Evolutionary conservation across 1,140 invertebrate genomes (phyloP).

Genomic region (Bilobella aurantiaca): DNA sequence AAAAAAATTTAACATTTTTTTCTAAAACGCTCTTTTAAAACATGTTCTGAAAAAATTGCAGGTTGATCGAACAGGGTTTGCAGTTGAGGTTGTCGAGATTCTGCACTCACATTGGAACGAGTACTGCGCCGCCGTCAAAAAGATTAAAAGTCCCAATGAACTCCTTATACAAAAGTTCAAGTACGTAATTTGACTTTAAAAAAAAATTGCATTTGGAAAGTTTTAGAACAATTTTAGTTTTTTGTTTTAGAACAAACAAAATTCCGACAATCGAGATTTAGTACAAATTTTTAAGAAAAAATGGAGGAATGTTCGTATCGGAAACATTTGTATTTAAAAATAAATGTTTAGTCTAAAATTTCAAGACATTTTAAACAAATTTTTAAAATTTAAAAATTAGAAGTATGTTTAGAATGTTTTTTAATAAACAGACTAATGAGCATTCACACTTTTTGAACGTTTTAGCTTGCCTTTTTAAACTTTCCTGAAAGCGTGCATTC

Average conservation of each 20-base stretch:
- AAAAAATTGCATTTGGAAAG: neutral
- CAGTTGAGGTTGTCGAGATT: conserved; percentile 26
- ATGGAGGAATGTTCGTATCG: too few species aligned
- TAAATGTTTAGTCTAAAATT: too few species aligned
- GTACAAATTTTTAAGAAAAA: too few species aligned
- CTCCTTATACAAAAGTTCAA: conserved; percentile 15
- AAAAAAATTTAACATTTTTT: neutral
- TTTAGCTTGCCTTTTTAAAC: neutral
- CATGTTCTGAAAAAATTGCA: too few species aligned
- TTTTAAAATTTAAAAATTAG: neutral
- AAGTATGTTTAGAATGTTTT: neutral
- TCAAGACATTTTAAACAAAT: neutral
- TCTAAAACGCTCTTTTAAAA: too few species aligned
- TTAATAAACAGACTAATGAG: neutral
- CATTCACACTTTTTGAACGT: neutral
- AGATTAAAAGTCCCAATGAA: conserved; percentile 6
- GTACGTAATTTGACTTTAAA: conserved; percentile 8
- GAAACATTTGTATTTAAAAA: neutral
- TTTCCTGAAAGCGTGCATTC: neutral
- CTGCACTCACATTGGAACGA: conserved; percentile 30
- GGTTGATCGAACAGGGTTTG: conserved; percentile 27
- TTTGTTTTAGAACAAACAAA: too few species aligned
- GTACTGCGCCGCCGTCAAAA: conserved; percentile 20
- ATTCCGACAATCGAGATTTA: too few species aligned
- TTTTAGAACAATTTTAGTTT: neutral